A percentile compares a stretch with the other conserved stretches of the same genome.
These are phyloP conservation scores for Amblyjoppa proteus DNA, from an alignment of 2,888 invertebrate species.

Conservation along the genomic window DNA sequence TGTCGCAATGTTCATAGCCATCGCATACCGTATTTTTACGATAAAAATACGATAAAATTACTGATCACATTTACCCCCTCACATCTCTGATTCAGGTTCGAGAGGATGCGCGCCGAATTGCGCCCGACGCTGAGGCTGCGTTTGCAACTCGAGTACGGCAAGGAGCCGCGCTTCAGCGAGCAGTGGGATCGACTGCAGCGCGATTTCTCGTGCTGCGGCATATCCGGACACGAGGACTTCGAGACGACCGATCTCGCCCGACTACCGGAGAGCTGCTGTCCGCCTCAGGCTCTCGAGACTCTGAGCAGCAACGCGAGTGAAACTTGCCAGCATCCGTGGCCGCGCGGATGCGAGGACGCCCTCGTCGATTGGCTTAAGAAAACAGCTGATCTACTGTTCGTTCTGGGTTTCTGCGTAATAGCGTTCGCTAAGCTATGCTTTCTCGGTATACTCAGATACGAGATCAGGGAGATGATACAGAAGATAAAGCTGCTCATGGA, in stretches of 20 bases:
- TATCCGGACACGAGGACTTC: conserved; percentile 87
- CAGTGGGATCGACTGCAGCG: conserved; percentile 92
- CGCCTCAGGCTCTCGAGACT: conserved; percentile 51
- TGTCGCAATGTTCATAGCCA: too few species aligned
- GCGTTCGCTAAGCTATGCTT: conserved; percentile 96
- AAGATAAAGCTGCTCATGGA: conserved; percentile 92
- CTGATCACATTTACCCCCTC: too few species aligned
- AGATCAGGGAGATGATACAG: conserved; percentile 96
- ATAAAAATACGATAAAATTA: too few species aligned
- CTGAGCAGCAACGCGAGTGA: conserved; percentile 59
- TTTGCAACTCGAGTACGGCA: conserved; percentile 90
- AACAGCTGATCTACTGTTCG: conserved; percentile 93
- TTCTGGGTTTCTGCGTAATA: conserved; percentile 94
- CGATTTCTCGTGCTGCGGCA: conserved; percentile 93
- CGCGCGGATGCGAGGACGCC: conserved; percentile 90
- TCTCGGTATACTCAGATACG: conserved; percentile 94
- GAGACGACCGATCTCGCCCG: conserved; percentile 67
- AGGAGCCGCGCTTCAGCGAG: conserved; percentile 90
- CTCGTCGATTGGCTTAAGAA: conserved; percentile 91
- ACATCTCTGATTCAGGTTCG: conserved; percentile 87
- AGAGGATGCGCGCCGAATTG: conserved; percentile 91
- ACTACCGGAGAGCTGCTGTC: conserved; percentile 82
- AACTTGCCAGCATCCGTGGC: conserved; percentile 78
- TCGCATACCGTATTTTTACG: too few species aligned
- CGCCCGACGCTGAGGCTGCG: conserved; percentile 89